These are phyloP conservation scores for Chelon labrosus DNA, from an alignment of 2,797 vertebrate genomes.

Conservation along the genomic window DNA sequence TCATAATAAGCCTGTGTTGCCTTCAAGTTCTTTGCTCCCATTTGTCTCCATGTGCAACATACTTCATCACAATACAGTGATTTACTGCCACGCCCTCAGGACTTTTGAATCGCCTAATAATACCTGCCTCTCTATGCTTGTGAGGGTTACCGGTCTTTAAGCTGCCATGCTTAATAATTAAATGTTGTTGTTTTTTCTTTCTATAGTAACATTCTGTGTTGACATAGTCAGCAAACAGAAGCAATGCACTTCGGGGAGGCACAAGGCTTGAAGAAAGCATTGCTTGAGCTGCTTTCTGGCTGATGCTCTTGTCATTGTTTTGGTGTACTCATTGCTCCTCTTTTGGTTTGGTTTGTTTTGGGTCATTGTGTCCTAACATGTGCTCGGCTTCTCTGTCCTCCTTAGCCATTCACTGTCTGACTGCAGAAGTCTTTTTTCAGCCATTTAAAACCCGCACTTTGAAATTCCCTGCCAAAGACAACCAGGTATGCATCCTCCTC, in stretches of 20 bases:
- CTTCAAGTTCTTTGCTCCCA: conserved; percentile 21
- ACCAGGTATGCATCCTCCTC: conserved; percentile 75
- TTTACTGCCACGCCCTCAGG: conserved; percentile 28
- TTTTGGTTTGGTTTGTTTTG: conserved; percentile 46
- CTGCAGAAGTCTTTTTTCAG: conserved; percentile 87
- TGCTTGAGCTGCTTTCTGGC: conserved; percentile 76
- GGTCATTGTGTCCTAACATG: conserved; percentile 84
- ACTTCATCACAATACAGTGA: conserved; percentile 42
- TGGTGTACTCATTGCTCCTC: conserved; percentile 58
- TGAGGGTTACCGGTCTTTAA: conserved; percentile 39
- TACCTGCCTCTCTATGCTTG: conserved; percentile 47
- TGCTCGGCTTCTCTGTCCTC: conserved; percentile 88
- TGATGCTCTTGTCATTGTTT: conserved; percentile 68
- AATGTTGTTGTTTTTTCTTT: conserved; percentile 47
- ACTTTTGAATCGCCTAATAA: conserved; percentile 25
- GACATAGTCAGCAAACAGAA: conserved; percentile 68
- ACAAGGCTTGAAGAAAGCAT: conserved; percentile 55
- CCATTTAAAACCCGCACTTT: conserved; percentile 87
- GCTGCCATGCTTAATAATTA: conserved; percentile 59
- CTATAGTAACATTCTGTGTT: conserved; percentile 53
- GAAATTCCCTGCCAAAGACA: conserved; percentile 82
- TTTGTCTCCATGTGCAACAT: conserved; percentile 40
- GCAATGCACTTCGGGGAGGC: conserved; percentile 64
- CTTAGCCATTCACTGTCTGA: conserved; percentile 89
- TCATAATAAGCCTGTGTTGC: background rate